Base-by-base conservation (phyloP, 2,888 invertebrate species). In the Callyntrura sp. region DNA sequence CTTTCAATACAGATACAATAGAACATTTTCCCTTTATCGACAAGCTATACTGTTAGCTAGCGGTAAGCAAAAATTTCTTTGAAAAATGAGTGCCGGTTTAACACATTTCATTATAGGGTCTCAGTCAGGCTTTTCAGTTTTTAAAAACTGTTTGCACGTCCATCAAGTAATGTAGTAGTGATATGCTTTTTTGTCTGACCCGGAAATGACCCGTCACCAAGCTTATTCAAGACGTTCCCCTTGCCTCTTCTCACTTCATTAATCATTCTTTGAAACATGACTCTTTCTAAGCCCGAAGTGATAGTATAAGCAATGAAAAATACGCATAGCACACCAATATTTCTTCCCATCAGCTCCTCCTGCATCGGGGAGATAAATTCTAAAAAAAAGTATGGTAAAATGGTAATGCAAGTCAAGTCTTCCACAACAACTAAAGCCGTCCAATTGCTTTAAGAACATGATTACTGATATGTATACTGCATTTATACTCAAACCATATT, bases 171-270 rank as follows among this genome's bases (percentile, higher is more conserved):
- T 83, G 20, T n/a, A n/a, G 14, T 35, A 9, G 68, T 68, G 23
- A 23, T 11, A 23, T 48, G 8, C 57, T 35, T 57, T 70, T n/a
- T 35, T 55, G 68, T 48, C 43, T 90, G 91, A 88, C 90, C 90
- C 91, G 92, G 91, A 91, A 91, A 89, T 91, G 92, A 91, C 92
- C 91, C 91, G 85, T 92, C 91, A 91, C 88, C 88, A 90, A 76
- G 84, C 62, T 78, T 82, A 83, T 90, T 91, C 79, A 88, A 91
- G 90, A 86, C 91, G 90, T 90, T 91, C 82, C 90, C 83, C 86
- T 88, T n/a, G 86, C 85, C 83, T 90, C 87, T 92, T 91, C 60
- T 70, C 92, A 92, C 91, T 91, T 91, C 92, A 92, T 92, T 91
- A 92, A 92, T 91, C 91, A 92, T 87, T 70, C 81, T 60, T 25